Conservation (phyloP, 2,113 vertebrate genomes). For the Salvator merianae region DNA sequence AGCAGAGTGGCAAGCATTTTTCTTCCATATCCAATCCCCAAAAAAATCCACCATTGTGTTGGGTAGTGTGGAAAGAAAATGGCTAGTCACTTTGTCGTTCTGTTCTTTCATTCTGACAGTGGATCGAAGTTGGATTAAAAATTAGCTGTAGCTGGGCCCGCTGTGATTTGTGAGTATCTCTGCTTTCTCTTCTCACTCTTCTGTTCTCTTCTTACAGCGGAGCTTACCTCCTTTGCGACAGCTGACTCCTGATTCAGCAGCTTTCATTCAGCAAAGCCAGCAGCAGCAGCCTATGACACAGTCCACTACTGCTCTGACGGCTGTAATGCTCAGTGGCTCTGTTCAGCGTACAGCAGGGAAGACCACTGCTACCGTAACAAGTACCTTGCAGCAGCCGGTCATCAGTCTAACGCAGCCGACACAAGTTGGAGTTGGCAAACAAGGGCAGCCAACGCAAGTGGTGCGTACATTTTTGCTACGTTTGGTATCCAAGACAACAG, state of each 20-base stretch:
- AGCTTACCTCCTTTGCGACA: constrained; percentile 96
- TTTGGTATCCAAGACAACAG: fast-evolving
- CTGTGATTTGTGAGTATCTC: too few relatives aligned
- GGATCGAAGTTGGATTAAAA: too few relatives aligned
- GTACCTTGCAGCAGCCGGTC: constrained; percentile 87
- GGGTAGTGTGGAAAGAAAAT: too few relatives aligned
- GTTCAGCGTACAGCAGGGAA: constrained; percentile 81
- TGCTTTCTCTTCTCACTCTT: too few relatives aligned
- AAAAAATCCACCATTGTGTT: too few relatives aligned
- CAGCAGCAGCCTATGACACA: constrained; percentile 81
- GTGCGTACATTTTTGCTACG: constrained; percentile 61
- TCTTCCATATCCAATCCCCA: too few relatives aligned
- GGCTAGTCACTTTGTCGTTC: too few relatives aligned
- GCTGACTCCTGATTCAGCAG: constrained; percentile 92
- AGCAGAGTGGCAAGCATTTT: too few relatives aligned
- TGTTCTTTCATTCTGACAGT: too few relatives aligned
- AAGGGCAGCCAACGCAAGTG: constrained; percentile 80
- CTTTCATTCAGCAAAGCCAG: constrained; percentile 97
- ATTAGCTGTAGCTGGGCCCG: too few relatives aligned
- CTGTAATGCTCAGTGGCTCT: constrained; percentile 82
- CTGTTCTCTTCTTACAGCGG: constrained; percentile 77
- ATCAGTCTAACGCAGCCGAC: constrained; percentile 87
- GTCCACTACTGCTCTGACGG: constrained; percentile 82
- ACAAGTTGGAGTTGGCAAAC: constrained; percentile 80
- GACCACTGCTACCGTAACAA: constrained; percentile 80